These are phyloP conservation scores for Cheiracanthium punctorium DNA, from an alignment of 2,888 invertebrate genomes.

Conservation along the genomic window DNA sequence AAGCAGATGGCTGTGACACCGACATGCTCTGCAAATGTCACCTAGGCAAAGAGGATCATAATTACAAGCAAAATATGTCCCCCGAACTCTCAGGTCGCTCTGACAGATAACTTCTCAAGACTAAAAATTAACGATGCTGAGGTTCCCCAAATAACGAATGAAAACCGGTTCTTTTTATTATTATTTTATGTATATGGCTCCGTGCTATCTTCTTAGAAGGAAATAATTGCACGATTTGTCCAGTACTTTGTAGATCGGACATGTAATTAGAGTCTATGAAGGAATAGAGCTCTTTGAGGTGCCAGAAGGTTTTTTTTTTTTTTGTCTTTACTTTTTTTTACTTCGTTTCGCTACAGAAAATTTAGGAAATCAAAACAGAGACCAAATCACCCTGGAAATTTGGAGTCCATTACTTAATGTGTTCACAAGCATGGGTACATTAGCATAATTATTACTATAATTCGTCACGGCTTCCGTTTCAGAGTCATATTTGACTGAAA, in stretches of 20 bases:
- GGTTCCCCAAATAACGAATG: neutral
- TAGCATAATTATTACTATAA: too few species aligned
- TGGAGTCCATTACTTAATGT: too few species aligned
- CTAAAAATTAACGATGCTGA: conserved; percentile 28
- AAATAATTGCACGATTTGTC: conserved; percentile 11
- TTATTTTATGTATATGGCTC: neutral
- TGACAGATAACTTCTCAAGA: conserved; percentile 47
- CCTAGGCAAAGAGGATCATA: conserved; percentile 31
- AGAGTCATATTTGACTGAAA: too few species aligned
- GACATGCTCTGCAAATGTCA: conserved; percentile 52
- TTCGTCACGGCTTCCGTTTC: too few species aligned
- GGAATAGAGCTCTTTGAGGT: neutral
- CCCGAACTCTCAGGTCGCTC: conserved; percentile 6
- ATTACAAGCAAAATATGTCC: conserved; percentile 63
- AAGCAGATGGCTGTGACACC: conserved; percentile 40
- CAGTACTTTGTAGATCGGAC: neutral
- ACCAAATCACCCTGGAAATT: too few species aligned
- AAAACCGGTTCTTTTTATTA: neutral
- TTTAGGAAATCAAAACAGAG: too few species aligned
- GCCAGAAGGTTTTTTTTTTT: neutral
- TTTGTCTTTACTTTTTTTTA: neutral
- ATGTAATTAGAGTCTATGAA: neutral
- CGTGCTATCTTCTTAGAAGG: neutral
- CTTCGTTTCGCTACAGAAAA: too few species aligned
- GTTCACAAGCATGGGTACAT: too few species aligned